Evolutionary conservation across 2,888 invertebrate species (phyloP), one percentile per base, ranked within the genome.

Genomic region (Atrina japonica): DNA sequence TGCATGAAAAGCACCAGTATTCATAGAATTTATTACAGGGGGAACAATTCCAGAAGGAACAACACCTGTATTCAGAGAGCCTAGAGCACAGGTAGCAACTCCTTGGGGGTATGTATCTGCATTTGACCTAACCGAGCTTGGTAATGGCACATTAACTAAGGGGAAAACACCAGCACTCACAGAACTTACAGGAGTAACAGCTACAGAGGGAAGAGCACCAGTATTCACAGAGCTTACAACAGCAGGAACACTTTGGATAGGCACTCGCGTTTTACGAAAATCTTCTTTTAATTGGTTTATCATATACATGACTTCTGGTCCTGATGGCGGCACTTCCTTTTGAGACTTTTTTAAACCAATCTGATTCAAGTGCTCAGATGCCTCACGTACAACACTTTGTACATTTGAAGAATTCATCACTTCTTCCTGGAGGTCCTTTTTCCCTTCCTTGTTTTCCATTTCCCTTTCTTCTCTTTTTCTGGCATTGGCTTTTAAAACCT

Each of bases 281-380:
- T 56, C 56, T 11, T 35, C 56, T 30, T 56, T 56, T 16, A 56
- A 56, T 23, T 56, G 56, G 21, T 56, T 56, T 23, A 56, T 56
- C 5, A 40, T 21, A 14, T 56, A 56, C 56, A 35, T 23, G 14
- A 14, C 56, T 11, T 23, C 41, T 21, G 35, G 9, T 11, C n/a
- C 56, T 3, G 21, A 35, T 27, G 21, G 23, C 23, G 30, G 56
- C 6, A 23, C 6, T 40, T 35, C 16, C 18, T 30, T 35, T 40
- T 18, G 5, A 7, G 35, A 7, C 35, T 35, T 5, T 11, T 35
- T 5, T 7, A 35, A 11, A 11, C 35, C 35, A 35, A 35, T 5
- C 35, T 11, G 35, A 35, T 5, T 11, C 35, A 35, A 11, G 6
- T 35, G 35, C 5, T 35, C 35, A 7, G 35, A 35, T 35, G 35